Conservation (phyloP, 2,888 invertebrate genomes). For the Tenthredo livida region DNA sequence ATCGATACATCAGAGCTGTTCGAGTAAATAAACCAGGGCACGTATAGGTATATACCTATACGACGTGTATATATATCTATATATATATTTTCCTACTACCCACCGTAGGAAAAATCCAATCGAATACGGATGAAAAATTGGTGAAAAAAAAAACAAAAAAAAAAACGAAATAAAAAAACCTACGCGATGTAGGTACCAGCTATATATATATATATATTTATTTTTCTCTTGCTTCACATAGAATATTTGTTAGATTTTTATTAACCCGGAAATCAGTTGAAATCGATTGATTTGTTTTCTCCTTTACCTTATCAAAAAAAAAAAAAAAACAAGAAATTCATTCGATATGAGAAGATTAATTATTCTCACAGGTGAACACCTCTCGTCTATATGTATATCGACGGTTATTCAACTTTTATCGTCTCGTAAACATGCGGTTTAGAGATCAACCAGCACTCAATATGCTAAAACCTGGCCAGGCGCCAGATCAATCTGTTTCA, state of each 20-base stretch:
- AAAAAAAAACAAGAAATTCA: not conserved
- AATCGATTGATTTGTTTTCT: not conserved
- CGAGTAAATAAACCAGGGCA: not conserved
- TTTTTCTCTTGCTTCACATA: no score
- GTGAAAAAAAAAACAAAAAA: not conserved
- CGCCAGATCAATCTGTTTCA: slow-evolving; percentile 66
- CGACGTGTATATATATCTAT: no score
- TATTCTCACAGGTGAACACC: not conserved
- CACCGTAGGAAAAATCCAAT: not conserved
- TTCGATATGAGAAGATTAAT: slow-evolving; percentile 16
- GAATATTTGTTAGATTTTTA: not conserved
- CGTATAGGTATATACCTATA: no score
- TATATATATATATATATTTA: no score
- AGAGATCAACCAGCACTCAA: slow-evolving; percentile 62
- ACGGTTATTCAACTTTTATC: slow-evolving; percentile 38
- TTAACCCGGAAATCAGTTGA: no score
- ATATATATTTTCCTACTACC: not conserved
- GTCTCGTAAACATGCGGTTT: slow-evolving; percentile 38
- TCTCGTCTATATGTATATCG: not conserved
- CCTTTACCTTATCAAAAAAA: no score
- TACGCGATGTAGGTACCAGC: no score
- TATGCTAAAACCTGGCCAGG: slow-evolving; percentile 62
- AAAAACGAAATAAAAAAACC: not conserved
- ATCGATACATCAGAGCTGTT: slow-evolving; percentile 4
- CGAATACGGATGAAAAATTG: not conserved